Base-by-base conservation (phyloP, 2,113 vertebrate genomes). In the Pseudonaja textilis region DNA sequence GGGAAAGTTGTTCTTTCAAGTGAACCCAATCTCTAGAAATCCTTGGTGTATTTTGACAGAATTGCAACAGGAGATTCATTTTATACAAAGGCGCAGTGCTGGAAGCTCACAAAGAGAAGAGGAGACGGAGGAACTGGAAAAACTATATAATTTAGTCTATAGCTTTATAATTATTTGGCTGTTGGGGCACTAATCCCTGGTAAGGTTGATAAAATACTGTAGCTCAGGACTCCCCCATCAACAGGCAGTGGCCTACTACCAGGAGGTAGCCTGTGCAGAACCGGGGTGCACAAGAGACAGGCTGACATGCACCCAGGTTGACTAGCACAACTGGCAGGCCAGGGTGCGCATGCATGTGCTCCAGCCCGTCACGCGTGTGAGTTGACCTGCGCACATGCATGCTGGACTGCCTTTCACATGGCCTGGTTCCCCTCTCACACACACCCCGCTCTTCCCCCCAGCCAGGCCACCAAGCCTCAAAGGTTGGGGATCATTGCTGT, bases 251-350 rank as follows among this genome's bases (percentile, higher is more conserved):
- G 57, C 57, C 25, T 3, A 26, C 25, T 11, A 61, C 8, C 1
- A 3, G 25, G 8, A 3, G 3, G 1, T 26, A 25, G 25, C 9
- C 9, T 26, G 26, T 61, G 3, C 3, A 1, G 3, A 26, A 26
- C 9, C 0, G 25, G 57, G 25, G 8, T 3, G 23, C 57, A 25
- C 0, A 1, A 59, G 56, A 59, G 56, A 23, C 0, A 1, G 57
- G 23, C 23, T 59, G 57, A 1, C 57, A 59, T 0, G 8, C 23
- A 47, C 14, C 3, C 14, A 55, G 16, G 4, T 55, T 55, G 16
- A 55, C 3, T 55, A 18, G 54, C 54, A 55, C 54, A 55, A 4
- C 14, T 55, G 54, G 16, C 54, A 55, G 54, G 16, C 54, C 54
- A 55, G 54, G 5, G 47, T 47, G 47, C 1, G 7, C 47, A 47